These are phyloP conservation scores for Lepisosteus osseus DNA, from an alignment of 2,113 vertebrate species.

Conservation along the genomic window DNA sequence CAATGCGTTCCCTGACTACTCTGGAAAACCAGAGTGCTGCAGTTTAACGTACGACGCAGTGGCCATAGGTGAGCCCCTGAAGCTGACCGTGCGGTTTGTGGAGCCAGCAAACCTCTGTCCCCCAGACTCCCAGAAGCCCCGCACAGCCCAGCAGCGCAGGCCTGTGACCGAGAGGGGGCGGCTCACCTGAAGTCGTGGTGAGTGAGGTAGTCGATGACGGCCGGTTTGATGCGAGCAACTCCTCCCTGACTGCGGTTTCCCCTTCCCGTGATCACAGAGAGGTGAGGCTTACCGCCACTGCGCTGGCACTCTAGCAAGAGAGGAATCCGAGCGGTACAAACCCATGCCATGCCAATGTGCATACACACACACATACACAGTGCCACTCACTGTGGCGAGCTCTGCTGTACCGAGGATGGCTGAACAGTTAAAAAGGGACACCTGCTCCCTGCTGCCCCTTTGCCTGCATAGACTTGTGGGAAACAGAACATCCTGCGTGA, in stretches of 20 bases:
- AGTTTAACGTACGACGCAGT: no score
- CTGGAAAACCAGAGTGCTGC: no score
- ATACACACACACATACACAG: background rate
- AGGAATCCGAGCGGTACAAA: constrained; percentile 45
- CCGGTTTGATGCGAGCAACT: constrained; percentile 90
- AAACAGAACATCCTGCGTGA: no score
- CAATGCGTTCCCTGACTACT: no score
- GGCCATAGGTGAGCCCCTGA: no score
- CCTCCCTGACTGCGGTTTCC: constrained; percentile 96
- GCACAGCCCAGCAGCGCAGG: no score
- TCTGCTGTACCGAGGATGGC: background rate
- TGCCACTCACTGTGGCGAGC: background rate
- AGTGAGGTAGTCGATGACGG: constrained; percentile 91
- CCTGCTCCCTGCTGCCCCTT: background rate
- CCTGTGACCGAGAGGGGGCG: background rate
- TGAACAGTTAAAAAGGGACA: background rate
- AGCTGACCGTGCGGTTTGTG: no score
- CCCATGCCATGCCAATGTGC: constrained; percentile 1
- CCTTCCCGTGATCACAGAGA: constrained; percentile 93
- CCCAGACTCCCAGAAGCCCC: background rate
- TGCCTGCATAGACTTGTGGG: no score
- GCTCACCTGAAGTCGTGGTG: constrained; percentile 83
- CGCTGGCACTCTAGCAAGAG: constrained; percentile 75
- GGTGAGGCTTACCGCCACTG: constrained; percentile 77
- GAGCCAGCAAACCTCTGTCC: no score